Evolutionary conservation across 2,113 vertebrate species (phyloP), one percentile per base, ranked within the genome.

Genomic region (Albula goreensis): DNA sequence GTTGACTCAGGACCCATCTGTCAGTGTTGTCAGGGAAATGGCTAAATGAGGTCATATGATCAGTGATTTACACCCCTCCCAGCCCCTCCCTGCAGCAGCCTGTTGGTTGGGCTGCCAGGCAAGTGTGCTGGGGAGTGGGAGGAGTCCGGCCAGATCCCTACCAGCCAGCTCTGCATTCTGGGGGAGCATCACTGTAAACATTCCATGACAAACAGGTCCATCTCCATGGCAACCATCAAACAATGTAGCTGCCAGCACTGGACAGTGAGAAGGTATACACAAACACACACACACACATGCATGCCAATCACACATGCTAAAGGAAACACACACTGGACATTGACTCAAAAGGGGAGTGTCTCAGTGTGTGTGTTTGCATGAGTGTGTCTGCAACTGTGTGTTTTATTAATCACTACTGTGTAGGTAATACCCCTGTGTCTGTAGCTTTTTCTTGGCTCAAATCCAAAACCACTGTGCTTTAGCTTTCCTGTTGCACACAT

Each of bases 181-280:
- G 92, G 90, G 90, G 88, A 87, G 88, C 90, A 91, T 92, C 90
- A 89, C 90, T 89, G 90, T 93, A 91, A 93, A 95, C 94, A 95
- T 96, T 93, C 93, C 93, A 82, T 83, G 83, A 88, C 11, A 90
- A 85, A 84, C 87, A 31, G 87, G 82, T 89, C 85, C 70, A 88
- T 81, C 6, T 87, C 91, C 91, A 15, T 57, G 93, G 93, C 83
- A 90, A 92, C 91, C 91, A 90, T 91, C 82, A 78, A 88, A 91
- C 92, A 86, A 85, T 60, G 89, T 88, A 89, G 81, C 88, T 25
- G 15, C 88, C 90, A 49, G 80, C 5, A 80, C 12, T 0, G 82
- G 86, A 90, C 85, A 90, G 87, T 88, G 88, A 86, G 0, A 57
- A n/a, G 25, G 70, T 3, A 10, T 5, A 70, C 63, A 56, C 53